Evolutionary conservation across 2,797 vertebrate genomes (phyloP).

Genomic region (Enteromius fasciolatus): DNA sequence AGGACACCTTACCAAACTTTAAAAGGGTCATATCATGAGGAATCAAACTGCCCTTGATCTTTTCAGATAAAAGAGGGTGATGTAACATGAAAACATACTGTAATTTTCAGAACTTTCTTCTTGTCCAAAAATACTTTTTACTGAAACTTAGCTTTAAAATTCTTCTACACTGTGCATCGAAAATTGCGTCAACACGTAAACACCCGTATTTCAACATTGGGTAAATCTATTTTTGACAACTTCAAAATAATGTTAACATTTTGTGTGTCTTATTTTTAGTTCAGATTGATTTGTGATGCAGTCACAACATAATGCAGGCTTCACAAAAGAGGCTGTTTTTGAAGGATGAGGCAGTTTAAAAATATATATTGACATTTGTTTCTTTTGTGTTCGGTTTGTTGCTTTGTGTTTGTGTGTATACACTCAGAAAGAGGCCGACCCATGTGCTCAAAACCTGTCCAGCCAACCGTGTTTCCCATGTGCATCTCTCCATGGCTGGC

Average conservation of each 20-base stretch:
- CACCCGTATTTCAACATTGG: neutral
- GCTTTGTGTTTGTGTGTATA: conserved; percentile 31
- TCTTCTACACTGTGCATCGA: neutral
- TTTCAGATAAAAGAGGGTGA: conserved; percentile 28
- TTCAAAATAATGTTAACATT: neutral
- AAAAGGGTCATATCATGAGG: conserved; percentile 16
- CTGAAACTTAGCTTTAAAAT: neutral
- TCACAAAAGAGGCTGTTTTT: conserved; percentile 8
- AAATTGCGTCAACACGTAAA: neutral
- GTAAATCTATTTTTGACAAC: neutral
- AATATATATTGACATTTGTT: conserved; percentile 1
- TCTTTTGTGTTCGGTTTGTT: conserved; percentile 39
- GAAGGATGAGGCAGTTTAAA: neutral
- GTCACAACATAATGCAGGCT: neutral
- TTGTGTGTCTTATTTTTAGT: neutral
- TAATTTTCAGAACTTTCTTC: conserved; percentile 7
- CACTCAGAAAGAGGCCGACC: conserved; percentile 40
- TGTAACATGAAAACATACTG: conserved; percentile 20
- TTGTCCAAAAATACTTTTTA: conserved; percentile 11
- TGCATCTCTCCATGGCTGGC: conserved; percentile 67
- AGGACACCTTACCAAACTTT: conserved; percentile 19
- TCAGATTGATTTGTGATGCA: conserved; percentile 5
- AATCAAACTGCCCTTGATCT: conserved; percentile 30
- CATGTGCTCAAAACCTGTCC: conserved; percentile 55
- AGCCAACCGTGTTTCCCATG: conserved; percentile 48